These are phyloP conservation scores for Scaptomyza graminum DNA, from an alignment of 1,140 invertebrate species.

Conservation along the genomic window DNA sequence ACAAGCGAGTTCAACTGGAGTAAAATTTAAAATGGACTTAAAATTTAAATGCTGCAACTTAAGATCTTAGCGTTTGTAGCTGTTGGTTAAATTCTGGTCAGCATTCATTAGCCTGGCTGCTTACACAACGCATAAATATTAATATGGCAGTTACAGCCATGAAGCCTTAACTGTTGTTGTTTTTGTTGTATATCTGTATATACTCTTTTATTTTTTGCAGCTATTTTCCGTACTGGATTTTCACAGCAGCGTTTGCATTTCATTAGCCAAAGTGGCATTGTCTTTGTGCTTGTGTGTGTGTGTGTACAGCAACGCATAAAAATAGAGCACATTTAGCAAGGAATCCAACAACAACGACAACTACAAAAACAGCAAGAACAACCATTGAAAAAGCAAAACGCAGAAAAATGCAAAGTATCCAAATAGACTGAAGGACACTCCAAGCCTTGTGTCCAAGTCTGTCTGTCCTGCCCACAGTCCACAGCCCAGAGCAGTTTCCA, in stretches of 20 bases:
- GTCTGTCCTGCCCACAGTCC: slow-evolving; percentile 39
- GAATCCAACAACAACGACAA: slow-evolving; percentile 37
- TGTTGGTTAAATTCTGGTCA: slow-evolving; percentile 17
- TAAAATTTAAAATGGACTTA: not conserved
- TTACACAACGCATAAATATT: slow-evolving; percentile 67
- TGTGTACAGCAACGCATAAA: slow-evolving; percentile 49
- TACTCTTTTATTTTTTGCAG: slow-evolving; percentile 32
- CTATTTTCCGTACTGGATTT: slow-evolving; percentile 60
- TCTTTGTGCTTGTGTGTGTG: slow-evolving; percentile 34
- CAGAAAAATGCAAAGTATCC: slow-evolving; percentile 78
- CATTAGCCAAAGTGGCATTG: slow-evolving; percentile 81
- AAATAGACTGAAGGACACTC: slow-evolving; percentile 81
- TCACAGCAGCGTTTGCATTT: slow-evolving; percentile 75
- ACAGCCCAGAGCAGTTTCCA: not conserved
- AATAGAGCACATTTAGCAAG: slow-evolving; percentile 78
- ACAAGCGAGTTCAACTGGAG: not conserved
- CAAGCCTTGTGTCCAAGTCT: slow-evolving; percentile 76
- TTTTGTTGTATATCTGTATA: not conserved
- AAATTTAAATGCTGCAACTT: slow-evolving; percentile 3
- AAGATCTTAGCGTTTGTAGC: not conserved
- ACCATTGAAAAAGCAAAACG: slow-evolving; percentile 43
- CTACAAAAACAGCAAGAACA: slow-evolving; percentile 10
- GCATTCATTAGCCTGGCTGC: slow-evolving; percentile 43
- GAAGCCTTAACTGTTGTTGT: slow-evolving; percentile 18
- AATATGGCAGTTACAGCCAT: slow-evolving; percentile 62